phyloP scores from a whole-genome alignment of 2,113 vertebrate species.

The Albula glossodonta region DNA sequence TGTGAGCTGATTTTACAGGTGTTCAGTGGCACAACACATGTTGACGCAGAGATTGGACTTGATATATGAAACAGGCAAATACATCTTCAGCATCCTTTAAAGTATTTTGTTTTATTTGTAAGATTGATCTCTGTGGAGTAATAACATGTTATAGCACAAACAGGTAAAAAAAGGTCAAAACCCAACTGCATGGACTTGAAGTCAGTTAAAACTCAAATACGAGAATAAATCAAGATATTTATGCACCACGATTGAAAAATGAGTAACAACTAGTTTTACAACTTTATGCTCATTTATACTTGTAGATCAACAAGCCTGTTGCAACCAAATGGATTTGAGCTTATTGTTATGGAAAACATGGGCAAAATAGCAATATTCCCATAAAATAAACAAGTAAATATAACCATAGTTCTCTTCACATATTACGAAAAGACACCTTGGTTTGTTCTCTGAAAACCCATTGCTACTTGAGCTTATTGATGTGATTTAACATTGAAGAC shows the following conservation, averaged over 20 bases:
- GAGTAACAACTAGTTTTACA: not conserved
- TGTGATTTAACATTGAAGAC: not conserved
- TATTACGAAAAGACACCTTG: not conserved
- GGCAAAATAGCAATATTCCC: not conserved
- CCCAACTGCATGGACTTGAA: not conserved
- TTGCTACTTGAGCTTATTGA: not conserved
- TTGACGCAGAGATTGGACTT: not conserved
- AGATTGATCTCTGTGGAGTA: conserved; percentile 6
- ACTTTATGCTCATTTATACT: not conserved
- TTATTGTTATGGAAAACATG: not conserved
- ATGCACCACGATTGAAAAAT: not conserved
- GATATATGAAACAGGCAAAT: not conserved
- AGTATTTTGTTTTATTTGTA: not conserved
- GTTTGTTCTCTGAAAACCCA: not conserved
- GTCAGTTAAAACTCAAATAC: not conserved
- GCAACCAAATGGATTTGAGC: not conserved
- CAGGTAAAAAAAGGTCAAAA: not conserved
- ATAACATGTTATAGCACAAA: not conserved
- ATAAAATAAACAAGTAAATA: not conserved
- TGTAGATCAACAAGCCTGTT: not conserved
- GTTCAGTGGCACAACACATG: not conserved
- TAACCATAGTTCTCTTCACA: not conserved
- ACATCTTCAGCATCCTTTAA: not conserved
- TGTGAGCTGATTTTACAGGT: not conserved
- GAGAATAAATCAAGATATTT: not conserved